These are phyloP conservation scores for Calameuta idolon DNA, from an alignment of 2,888 invertebrate species.

Conservation along the genomic window DNA sequence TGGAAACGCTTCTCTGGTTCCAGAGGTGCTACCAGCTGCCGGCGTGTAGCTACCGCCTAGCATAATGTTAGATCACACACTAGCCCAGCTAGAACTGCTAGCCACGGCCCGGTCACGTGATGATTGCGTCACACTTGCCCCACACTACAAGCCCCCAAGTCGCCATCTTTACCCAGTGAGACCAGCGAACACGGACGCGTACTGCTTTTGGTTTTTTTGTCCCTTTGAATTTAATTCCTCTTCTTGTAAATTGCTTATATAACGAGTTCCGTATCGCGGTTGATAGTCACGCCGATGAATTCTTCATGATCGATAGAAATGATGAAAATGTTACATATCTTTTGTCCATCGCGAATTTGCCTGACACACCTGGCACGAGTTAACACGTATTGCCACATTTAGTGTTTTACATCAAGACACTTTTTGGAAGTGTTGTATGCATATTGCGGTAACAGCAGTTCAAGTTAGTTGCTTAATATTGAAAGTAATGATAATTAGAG, in stretches of 20 bases:
- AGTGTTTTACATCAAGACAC: neutral
- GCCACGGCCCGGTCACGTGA: slow-evolving; percentile 66
- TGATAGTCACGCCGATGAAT: neutral
- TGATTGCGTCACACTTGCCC: slow-evolving; percentile 65
- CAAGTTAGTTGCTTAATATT: neutral
- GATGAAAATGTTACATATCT: neutral
- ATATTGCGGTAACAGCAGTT: neutral
- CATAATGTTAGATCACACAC: slow-evolving; percentile 63
- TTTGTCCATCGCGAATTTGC: neutral
- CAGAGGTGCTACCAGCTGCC: slow-evolving; percentile 50
- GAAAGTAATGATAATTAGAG: neutral
- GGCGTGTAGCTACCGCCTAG: slow-evolving; percentile 35
- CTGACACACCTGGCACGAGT: neutral
- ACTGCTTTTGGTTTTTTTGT: neutral
- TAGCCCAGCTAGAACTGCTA: slow-evolving; percentile 54
- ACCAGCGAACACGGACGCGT: slow-evolving; percentile 4
- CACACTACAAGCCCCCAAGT: slow-evolving; percentile 49
- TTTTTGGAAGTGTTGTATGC: neutral
- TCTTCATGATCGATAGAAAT: neutral
- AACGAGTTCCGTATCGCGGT: neutral
- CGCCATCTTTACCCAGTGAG: slow-evolving; percentile 53
- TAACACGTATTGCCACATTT: neutral
- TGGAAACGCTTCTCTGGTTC: slow-evolving; percentile 13
- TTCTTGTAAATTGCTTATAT: neutral
- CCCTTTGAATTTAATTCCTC: neutral